These are phyloP conservation scores for Kuschelorhynchus macadamiae DNA, from an alignment of 2,888 invertebrate genomes.

Conservation along the genomic window DNA sequence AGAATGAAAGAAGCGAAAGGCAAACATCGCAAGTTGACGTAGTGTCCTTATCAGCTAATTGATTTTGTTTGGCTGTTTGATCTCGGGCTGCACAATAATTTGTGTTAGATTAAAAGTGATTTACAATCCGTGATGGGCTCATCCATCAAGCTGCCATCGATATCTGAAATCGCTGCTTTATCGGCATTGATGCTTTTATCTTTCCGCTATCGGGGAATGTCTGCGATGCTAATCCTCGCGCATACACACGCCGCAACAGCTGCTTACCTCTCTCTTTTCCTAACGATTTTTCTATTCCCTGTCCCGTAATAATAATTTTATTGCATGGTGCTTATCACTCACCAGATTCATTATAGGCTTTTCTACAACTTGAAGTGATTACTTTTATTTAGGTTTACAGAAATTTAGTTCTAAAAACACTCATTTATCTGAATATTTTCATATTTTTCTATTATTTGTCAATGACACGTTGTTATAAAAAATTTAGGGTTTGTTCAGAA, in stretches of 20 bases:
- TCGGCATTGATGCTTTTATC: slow-evolving; percentile 64
- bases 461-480: too few relatives aligned
- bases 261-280: slow-evolving; percentile 24
- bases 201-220: slow-evolving; percentile 66
- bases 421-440: too few relatives aligned
- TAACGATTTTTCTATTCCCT: slow-evolving; percentile 40
- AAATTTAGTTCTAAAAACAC: too few relatives aligned
- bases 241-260: slow-evolving; percentile 51
- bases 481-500: too few relatives aligned
- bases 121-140: slow-evolving; percentile 68
- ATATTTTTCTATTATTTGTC: too few relatives aligned
- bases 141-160: slow-evolving; percentile 69
- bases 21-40: slow-evolving; percentile 10
- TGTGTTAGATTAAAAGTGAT: slow-evolving; percentile 69
- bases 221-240: slow-evolving; percentile 65
- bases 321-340: slow-evolving; percentile 8
- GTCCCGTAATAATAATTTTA: slow-evolving; percentile 13
- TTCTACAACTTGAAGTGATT: too few relatives aligned
- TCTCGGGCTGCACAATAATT: slow-evolving; percentile 61
- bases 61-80: slow-evolving; percentile 50
- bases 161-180: slow-evolving; percentile 69
- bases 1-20: background rate
- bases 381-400: too few relatives aligned
- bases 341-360: too few relatives aligned
- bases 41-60: slow-evolving; percentile 44